Evolutionary conservation across 2,888 invertebrate species (phyloP), one percentile per base, ranked within the genome.

Genomic region (Cantharis rustica): DNA sequence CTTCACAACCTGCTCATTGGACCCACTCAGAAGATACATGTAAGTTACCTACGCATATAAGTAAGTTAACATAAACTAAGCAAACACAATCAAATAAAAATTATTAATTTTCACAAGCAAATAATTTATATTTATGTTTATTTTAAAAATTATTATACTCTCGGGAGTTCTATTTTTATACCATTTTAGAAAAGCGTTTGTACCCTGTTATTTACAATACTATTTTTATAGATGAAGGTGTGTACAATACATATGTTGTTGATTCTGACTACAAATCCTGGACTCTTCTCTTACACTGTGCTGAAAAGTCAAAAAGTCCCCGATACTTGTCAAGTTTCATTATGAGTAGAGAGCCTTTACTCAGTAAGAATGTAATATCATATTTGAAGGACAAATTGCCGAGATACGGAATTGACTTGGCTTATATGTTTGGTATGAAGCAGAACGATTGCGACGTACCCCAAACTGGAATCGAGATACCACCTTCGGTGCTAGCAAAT

Each of bases 211-310:
- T 10, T 16, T 66, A 17, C 11, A 69, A 31, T 16, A 68, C 0
- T 68, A 61, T 27, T 68, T 31, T 72, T 71, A 9, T 86, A 96
- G 95, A 95, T 88, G 95, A 96, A 87, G 96, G 95, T 11, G 91
- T 96, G 80, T 96, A 96, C 89, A 96, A 96, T 85, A 96, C 96
- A 0, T 96, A 95, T 85, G 93, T 96, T 0, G 86, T 96, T 82
- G 96, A 96, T 85, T 94, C 95, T 0, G 96, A 96, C 86, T 95
- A 96, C 86, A 91, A 91, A 75, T 93, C 94, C 1, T 96, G 96
- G 96, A 93, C 95, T 0, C 88, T 96, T 64, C 89, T 96, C 26
- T 91, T 96, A 85, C 96, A 96, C 85, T 96, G 96, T 83, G 96
- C 96, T 0, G 96, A 96, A 84, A 95, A 96, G 87, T 91, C 91